Percentiles rank a stretch among this genome's conserved stretches.
These are phyloP conservation scores for Natator depressus DNA, from an alignment of 2,113 vertebrate genomes.

Conservation along the genomic window DNA sequence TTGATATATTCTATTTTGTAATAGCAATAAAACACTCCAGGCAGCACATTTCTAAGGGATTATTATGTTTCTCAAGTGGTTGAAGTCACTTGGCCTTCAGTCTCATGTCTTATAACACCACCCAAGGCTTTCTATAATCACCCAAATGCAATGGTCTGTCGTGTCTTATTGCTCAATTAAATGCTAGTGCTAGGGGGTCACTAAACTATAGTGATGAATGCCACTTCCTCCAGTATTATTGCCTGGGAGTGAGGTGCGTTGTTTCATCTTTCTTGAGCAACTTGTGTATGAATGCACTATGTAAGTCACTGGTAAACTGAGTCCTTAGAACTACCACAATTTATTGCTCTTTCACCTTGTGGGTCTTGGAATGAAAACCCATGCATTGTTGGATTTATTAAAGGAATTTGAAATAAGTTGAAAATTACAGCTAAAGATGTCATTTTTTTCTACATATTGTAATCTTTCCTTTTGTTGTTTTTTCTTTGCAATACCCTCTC, in stretches of 20 bases:
- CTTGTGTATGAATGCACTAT: background rate
- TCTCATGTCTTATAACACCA: background rate
- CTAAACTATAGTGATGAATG: background rate
- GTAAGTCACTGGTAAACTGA: background rate
- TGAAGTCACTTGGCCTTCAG: conserved; percentile 7
- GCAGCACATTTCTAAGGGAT: background rate
- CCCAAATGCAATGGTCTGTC: background rate
- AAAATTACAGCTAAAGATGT: conserved; percentile 33
- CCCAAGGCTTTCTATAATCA: background rate
- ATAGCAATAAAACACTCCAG: background rate
- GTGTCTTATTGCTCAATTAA: background rate
- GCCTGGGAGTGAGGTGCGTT: background rate
- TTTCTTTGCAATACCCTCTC: conserved; percentile 54
- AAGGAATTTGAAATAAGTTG: conserved; percentile 23
- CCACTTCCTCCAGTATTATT: background rate
- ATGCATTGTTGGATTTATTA: background rate
- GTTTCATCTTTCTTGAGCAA: conserved; percentile 16
- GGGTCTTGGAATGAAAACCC: conserved; percentile 24
- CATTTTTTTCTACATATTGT: conserved; percentile 18
- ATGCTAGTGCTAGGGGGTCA: background rate
- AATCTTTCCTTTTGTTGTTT: conserved; percentile 47
- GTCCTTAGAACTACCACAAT: background rate
- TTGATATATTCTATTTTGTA: background rate
- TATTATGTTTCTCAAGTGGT: background rate
- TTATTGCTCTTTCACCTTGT: background rate